Conservation (phyloP, 2,113 vertebrate species). For the Probosciger aterrimus region DNA sequence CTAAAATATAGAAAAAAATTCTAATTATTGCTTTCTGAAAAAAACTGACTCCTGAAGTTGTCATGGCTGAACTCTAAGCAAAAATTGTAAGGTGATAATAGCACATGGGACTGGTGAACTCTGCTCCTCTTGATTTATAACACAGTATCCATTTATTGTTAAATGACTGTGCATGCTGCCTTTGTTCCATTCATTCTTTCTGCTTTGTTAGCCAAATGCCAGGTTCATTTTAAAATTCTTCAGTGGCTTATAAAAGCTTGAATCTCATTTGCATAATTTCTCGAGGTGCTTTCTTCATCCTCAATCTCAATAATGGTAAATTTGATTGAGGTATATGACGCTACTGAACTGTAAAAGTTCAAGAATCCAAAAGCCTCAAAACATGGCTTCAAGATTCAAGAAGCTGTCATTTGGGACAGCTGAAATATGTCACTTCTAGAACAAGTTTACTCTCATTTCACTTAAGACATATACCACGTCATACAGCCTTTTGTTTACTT, state of each 20-base stretch:
- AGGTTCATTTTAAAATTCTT: background rate
- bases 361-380: background rate
- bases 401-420: background rate
- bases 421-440: background rate
- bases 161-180: background rate
- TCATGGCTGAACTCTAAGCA: background rate
- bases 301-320: background rate
- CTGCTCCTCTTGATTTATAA: background rate
- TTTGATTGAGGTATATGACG: background rate
- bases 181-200: background rate
- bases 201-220: background rate
- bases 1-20: background rate
- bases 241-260: background rate
- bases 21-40: background rate
- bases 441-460: background rate
- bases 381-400: background rate
- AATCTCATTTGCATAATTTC: background rate
- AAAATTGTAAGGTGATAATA: background rate
- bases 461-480: rapidly evolving
- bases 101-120: background rate
- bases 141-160: background rate
- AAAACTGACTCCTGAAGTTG: background rate
- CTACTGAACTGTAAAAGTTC: background rate
- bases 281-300: background rate
- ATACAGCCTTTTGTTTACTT: background rate